Conservation (phyloP, 2,888 invertebrate genomes). For the Tricholauxania praeusta region DNA sequence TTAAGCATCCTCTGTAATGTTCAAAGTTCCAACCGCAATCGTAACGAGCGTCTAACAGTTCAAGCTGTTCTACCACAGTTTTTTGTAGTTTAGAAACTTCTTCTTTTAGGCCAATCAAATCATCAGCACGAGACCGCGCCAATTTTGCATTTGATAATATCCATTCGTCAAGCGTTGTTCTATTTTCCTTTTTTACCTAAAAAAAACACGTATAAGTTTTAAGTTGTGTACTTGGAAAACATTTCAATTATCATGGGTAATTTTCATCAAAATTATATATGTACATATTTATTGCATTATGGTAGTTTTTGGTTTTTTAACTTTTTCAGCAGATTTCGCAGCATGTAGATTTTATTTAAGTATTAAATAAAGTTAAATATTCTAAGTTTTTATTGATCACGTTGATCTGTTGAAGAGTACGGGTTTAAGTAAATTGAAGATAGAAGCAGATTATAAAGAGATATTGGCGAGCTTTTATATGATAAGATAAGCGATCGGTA, state of each 20-base stretch:
- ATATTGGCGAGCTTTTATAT: too few species aligned
- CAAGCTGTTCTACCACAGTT: slow-evolving; percentile 65
- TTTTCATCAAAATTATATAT: too few species aligned
- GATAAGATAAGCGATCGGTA: too few species aligned
- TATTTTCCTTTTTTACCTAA: slow-evolving; percentile 47
- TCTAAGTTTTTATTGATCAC: too few species aligned
- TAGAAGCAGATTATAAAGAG: too few species aligned
- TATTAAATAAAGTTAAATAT: too few species aligned
- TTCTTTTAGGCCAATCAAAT: slow-evolving; percentile 75
- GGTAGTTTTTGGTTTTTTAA: too few species aligned
- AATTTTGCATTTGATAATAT: slow-evolving; percentile 76
- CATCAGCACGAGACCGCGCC: slow-evolving; percentile 77
- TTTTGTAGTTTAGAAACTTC: slow-evolving; percentile 75
- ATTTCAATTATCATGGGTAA: background rate
- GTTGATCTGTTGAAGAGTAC: too few species aligned
- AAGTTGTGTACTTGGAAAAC: background rate
- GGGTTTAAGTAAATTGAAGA: too few species aligned
- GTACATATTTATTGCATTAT: too few species aligned
- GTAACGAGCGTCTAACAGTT: slow-evolving; percentile 76
- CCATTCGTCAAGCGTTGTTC: slow-evolving; percentile 71
- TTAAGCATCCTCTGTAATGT: slow-evolving; percentile 90
- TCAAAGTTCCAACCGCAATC: slow-evolving; percentile 91
- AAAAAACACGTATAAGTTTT: slow-evolving; percentile 4
- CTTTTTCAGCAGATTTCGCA: too few species aligned
- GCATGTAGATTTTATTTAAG: too few species aligned